phyloP scores from a whole-genome alignment of 2,113 vertebrate species.

The Tychaedon coryphoeus region DNA sequence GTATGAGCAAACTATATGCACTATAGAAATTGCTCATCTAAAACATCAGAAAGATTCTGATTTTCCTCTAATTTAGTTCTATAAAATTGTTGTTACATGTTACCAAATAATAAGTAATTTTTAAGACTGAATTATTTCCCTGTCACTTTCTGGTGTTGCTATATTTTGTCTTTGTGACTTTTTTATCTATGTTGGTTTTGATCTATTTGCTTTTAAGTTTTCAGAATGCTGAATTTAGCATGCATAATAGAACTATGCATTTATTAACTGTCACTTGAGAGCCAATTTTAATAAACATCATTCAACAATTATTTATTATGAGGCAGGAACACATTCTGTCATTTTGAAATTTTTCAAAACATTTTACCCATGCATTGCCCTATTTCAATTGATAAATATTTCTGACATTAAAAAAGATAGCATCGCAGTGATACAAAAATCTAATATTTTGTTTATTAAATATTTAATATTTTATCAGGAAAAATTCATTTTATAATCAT shows the following conservation, averaged over 20 bases:
- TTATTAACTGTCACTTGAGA: slow-evolving; percentile 68
- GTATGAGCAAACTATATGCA: not conserved
- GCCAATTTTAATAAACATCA: slow-evolving; percentile 65
- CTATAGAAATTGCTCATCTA: not conserved
- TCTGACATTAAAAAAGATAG: not conserved
- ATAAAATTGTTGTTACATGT: slow-evolving; percentile 41
- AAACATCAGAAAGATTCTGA: slow-evolving; percentile 18
- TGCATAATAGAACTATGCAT: slow-evolving; percentile 57
- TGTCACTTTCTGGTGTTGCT: slow-evolving; percentile 26
- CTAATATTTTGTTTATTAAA: slow-evolving; percentile 3
- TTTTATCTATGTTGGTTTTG: slow-evolving; percentile 60
- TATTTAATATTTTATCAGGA: not conserved
- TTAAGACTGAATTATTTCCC: slow-evolving; percentile 57
- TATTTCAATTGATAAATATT: slow-evolving; percentile 38
- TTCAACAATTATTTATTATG: slow-evolving; percentile 53
- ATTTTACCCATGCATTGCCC: not conserved
- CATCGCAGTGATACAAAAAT: not conserved
- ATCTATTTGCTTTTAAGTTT: slow-evolving; percentile 69
- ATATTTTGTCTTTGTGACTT: slow-evolving; percentile 67
- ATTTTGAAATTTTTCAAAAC: not conserved
- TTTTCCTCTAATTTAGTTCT: slow-evolving; percentile 53
- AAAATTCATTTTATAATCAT: not conserved
- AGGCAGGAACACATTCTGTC: slow-evolving; percentile 41
- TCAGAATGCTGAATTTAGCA: slow-evolving; percentile 57
- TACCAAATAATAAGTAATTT: slow-evolving; percentile 40